Percentiles rank a stretch among this genome's conserved stretches.
Conservation (phyloP, 1,140 invertebrate species). For the Matsumurasca onukii region DNA sequence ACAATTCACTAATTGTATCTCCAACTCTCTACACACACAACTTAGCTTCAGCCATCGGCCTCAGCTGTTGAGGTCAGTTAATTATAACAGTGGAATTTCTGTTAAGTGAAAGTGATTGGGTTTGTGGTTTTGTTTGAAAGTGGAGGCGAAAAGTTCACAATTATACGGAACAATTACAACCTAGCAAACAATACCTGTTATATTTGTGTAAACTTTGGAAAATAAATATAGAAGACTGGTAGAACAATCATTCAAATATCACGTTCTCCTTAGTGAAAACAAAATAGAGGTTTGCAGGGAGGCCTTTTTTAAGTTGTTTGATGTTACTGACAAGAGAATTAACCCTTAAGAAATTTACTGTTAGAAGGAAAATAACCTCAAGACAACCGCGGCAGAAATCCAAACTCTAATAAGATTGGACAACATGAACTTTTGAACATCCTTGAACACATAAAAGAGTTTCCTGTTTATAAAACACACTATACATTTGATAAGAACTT, state of each 20-base stretch:
- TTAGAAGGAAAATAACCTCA: constrained; percentile 13
- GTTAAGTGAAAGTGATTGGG: no score
- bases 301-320: constrained; percentile 26
- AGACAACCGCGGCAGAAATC: constrained; percentile 30
- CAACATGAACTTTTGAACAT: constrained; percentile 20
- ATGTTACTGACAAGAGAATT: constrained; percentile 10
- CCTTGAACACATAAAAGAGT: constrained; percentile 28
- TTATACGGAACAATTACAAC: no score
- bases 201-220: no score
- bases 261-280: background rate
- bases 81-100: no score
- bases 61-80: no score
- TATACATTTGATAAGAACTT: constrained; percentile 36
- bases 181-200: no score
- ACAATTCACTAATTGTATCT: no score
- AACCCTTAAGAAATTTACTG: constrained; percentile 14
- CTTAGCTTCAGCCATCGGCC: no score
- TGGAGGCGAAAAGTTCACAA: no score
- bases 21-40: no score
- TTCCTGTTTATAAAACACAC: constrained; percentile 29
- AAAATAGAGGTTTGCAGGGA: constrained; percentile 8
- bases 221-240: no score
- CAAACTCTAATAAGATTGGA: constrained; percentile 25
- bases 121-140: no score
- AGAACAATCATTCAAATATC: constrained; percentile 24